Evolutionary conservation across 2,888 invertebrate genomes (phyloP), one percentile per base, ranked within the genome.

Genomic region (Operophtera brumata): DNA sequence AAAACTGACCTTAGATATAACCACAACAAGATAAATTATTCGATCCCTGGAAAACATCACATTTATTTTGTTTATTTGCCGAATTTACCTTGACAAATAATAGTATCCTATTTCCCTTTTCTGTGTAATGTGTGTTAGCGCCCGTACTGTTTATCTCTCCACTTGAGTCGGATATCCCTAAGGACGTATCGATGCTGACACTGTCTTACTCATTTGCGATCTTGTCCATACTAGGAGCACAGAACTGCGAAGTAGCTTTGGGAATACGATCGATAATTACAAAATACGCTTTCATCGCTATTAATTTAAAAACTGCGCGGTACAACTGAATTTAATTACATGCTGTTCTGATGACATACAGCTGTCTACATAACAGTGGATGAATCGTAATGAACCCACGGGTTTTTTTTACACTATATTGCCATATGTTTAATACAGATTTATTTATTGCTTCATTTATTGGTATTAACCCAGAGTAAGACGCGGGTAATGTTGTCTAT

Each of bases 181-280:
- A 47, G 47, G 53, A 53, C 53, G 37, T 47, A 42, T 53, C 47
- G 46, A 47, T 47, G 28, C 47, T 36, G 8, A 36, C 41, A 36
- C 47, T 25, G 37, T 47, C 37, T 35, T 45, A 40, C 51, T 47
- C 47, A 56, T 56, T 56, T 51, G 35, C 37, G 25, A 53, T 47
- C 37, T 32, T 36, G 37, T 53, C 47, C 47, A 20, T 50, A 54
- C 37, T 14, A 54, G 28, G 34, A 34, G 2, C n/a, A 2, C 48
- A 34, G 34, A 35, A 25, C 34, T 35, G 26, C 48, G 13, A 14
- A 28, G 14, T 12, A 32, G 36, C 39, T 40, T 26, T 25, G 43
- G 43, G 47, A 54, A 34, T 54, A 47, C 25, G 20, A 39, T 47
- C 39, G 9, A 43, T 43, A 34, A 26, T 13, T 30, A 20, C 7